Evolutionary conservation across 2,113 vertebrate genomes (phyloP).

Genomic region (Neodon shergylaensis): DNA sequence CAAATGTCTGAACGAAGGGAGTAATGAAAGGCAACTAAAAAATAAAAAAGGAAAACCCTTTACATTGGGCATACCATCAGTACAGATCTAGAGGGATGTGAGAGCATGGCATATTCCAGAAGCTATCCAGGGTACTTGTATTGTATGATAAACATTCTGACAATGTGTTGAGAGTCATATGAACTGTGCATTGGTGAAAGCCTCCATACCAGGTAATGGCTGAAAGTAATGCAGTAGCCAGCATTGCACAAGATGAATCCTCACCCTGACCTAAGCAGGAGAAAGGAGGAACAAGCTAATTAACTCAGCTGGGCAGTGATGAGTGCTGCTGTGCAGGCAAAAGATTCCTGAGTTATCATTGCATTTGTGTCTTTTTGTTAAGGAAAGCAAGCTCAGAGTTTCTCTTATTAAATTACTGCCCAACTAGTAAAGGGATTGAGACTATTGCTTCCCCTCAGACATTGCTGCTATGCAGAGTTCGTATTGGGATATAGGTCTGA

Average conservation of each 20-base stretch:
- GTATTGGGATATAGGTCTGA: neutral
- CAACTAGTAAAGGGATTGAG: neutral
- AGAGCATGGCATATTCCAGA: neutral
- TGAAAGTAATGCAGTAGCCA: neutral
- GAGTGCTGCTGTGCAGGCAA: neutral
- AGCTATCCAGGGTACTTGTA: neutral
- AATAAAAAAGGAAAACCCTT: neutral
- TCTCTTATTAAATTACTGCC: neutral
- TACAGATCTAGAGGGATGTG: neutral
- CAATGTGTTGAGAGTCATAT: neutral
- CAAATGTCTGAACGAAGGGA: neutral
- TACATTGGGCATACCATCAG: neutral
- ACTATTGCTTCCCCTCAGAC: neutral
- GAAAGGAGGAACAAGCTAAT: neutral
- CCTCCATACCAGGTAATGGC: neutral
- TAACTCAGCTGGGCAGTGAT: neutral
- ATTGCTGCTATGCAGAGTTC: neutral
- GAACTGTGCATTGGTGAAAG: neutral
- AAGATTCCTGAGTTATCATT: neutral
- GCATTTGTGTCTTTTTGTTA: neutral
- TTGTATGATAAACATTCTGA: neutral
- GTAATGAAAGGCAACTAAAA: neutral
- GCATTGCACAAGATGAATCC: neutral
- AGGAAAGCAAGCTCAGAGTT: neutral
- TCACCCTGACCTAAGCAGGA: neutral